Evolutionary conservation across 2,797 vertebrate genomes (phyloP), one percentile per base, ranked within the genome.

Genomic region (Calcarius lapponicus): DNA sequence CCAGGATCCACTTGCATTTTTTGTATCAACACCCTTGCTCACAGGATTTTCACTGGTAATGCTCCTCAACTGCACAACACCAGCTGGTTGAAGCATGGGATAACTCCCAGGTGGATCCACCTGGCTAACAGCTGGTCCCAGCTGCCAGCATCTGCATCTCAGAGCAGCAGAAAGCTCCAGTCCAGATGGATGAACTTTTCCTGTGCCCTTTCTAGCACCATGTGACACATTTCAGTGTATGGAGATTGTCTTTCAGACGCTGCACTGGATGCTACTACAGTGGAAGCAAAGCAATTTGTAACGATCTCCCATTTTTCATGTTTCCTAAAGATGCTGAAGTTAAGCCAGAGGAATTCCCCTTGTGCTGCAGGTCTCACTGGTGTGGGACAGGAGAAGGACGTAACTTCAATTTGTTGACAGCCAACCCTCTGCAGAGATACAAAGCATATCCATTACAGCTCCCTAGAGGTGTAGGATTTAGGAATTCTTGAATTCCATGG

Each of bases 211-310:
- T 57, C 28, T 8, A 66, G 50, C 34, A 72, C 8, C 20, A 9
- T 31, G 48, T 43, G 17, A 50, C 1, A 4, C 25, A 19, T 20
- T 56, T 48, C 1, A 2, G 8, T 70, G 13, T 2, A 14, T 7
- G 70, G 47, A 43, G 20, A 34, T 78, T 58, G n/a, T 73, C 53
- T 88, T 80, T 64, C 64, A 67, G 53, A 18, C 10, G 7, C 20
- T 62, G n/a, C 28, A 29, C 36, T 56, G 36, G 43, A 31, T 36
- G 67, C 36, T 80, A 9, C 20, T 40, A 4, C 5, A 5, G n/a
- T 28, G 24, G 11, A 70, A 53, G 20, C 17, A 71, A 51, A 72
- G 14, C 20, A 25, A 61, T 64, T 83, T 29, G 32, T 64, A 74
- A 71, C 25, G 11, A 20, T 71, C 26, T 88, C 72, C 19, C 32